Evolutionary conservation across 2,888 invertebrate genomes (phyloP).

Genomic region (Cephus runcator): DNA sequence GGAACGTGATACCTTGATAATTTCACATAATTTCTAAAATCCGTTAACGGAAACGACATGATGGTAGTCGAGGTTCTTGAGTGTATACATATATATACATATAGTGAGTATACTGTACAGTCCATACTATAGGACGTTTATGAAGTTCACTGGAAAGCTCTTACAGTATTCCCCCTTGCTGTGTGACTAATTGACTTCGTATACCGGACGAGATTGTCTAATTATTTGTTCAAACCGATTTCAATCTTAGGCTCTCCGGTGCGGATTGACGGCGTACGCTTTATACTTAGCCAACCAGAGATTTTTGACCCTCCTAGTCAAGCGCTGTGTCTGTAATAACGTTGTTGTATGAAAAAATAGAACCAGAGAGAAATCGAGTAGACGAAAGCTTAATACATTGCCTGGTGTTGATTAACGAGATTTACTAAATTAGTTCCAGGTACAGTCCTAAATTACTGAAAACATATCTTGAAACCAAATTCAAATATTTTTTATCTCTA

Average conservation of each 20-base stretch:
- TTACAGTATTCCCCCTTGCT: conserved; percentile 33
- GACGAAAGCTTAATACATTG: not conserved
- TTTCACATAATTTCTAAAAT: conserved; percentile 20
- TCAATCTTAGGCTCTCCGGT: conserved; percentile 27
- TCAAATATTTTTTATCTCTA: not conserved
- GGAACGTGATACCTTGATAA: conserved; percentile 18
- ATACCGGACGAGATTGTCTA: conserved; percentile 44
- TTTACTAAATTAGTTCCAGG: not conserved
- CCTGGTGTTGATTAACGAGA: not conserved
- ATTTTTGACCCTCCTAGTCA: conserved; percentile 10
- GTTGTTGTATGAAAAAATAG: not conserved
- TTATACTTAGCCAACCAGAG: not conserved
- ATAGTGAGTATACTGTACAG: not conserved
- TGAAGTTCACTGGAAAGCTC: not conserved
- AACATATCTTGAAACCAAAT: not conserved
- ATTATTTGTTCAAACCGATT: conserved; percentile 49
- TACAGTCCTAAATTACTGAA: not conserved
- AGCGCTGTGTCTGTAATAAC: not conserved
- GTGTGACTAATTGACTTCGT: conserved; percentile 53
- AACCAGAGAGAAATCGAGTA: not conserved
- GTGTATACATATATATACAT: not conserved
- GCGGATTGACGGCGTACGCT: not conserved
- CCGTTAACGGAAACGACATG: conserved; percentile 7
- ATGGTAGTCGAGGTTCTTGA: not conserved
- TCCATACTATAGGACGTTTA: not conserved